Conservation (phyloP, 2,888 invertebrate genomes). For the Clivina fossor region DNA sequence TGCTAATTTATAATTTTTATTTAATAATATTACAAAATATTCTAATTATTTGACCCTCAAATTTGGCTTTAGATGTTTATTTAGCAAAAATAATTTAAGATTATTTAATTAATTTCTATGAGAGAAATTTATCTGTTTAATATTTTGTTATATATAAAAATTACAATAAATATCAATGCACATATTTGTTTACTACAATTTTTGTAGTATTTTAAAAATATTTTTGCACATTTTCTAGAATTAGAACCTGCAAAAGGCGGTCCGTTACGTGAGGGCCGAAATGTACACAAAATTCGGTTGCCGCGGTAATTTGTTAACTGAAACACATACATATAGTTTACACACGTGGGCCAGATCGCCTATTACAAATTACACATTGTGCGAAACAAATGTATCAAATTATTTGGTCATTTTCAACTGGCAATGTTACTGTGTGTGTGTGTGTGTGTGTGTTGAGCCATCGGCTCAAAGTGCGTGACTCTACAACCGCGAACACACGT, state of each 20-base stretch:
- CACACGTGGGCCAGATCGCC: conserved; percentile 26
- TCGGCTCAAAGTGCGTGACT: conserved; percentile 20
- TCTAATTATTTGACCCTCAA: too few relatives aligned
- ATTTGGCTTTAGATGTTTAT: too few relatives aligned
- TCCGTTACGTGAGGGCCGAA: background rate
- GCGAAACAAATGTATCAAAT: conserved; percentile 33
- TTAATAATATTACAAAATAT: too few relatives aligned
- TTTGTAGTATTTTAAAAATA: too few relatives aligned
- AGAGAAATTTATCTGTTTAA: too few relatives aligned
- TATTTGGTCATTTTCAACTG: conserved; percentile 33
- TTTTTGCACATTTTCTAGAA: too few relatives aligned
- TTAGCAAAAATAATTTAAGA: too few relatives aligned
- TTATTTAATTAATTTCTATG: too few relatives aligned
- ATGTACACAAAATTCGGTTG: conserved; percentile 17
- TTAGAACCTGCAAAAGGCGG: background rate
- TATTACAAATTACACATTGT: conserved; percentile 30
- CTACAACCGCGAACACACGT: background rate
- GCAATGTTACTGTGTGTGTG: background rate
- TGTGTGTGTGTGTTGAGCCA: conserved; percentile 5
- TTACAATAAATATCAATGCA: too few relatives aligned
- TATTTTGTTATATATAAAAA: too few relatives aligned
- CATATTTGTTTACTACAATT: too few relatives aligned
- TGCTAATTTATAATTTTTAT: too few relatives aligned
- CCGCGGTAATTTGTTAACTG: conserved; percentile 27
- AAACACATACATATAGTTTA: conserved; percentile 22